phyloP scores from a whole-genome alignment of 2,797 vertebrate genomes.

The Leucoraja ocellata region DNA sequence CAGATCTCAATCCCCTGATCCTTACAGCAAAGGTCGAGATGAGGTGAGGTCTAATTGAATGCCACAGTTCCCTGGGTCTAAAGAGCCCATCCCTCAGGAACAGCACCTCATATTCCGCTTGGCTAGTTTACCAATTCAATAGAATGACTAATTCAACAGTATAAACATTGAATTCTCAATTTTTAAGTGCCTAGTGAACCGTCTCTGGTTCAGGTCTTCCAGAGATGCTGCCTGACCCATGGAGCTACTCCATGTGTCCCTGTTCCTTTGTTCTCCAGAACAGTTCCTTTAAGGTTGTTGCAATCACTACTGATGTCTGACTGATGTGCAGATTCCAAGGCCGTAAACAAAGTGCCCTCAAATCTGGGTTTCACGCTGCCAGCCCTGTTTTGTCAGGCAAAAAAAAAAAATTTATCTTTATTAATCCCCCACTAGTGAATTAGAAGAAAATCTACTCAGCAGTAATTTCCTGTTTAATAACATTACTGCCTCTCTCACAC shows the following conservation, averaged over 20 bases:
- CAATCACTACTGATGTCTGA: neutral
- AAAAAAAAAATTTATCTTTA: neutral
- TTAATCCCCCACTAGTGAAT: conserved; percentile 6
- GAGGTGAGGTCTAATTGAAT: no score
- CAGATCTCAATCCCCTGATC: no score
- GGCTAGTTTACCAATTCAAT: no score
- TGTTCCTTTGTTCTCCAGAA: neutral
- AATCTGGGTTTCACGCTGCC: neutral
- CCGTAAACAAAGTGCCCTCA: neutral
- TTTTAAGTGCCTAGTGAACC: no score
- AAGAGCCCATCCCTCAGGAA: neutral
- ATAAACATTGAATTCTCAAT: no score
- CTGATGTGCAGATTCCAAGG: neutral
- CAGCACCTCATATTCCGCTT: no score
- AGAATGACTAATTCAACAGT: no score
- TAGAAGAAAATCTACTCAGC: neutral
- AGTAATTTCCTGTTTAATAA: conserved; percentile 28
- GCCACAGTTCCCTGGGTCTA: neutral
- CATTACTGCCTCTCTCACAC: conserved; percentile 6
- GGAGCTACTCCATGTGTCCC: neutral
- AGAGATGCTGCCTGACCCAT: no score
- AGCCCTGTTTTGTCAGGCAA: neutral
- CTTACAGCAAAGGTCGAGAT: no score
- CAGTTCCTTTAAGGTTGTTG: neutral
- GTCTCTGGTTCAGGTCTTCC: no score